phyloP scores from a whole-genome alignment of 2,113 vertebrate species.

The Elephantulus edwardii region DNA sequence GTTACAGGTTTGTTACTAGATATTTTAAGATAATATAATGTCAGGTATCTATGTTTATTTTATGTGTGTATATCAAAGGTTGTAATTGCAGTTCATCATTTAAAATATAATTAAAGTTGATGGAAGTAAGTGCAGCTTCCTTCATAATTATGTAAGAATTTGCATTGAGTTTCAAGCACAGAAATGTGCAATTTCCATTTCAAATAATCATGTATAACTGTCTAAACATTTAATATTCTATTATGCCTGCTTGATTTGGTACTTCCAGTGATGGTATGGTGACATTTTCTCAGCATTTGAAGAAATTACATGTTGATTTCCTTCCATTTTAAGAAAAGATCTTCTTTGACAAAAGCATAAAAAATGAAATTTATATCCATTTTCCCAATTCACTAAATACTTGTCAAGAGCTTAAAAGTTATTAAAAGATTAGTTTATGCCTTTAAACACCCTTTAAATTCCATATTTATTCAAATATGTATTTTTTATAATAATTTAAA shows the following conservation, averaged over 20 bases:
- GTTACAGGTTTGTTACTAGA: background rate
- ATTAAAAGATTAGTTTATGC: background rate
- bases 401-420: background rate
- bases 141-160: slow-evolving; percentile 3
- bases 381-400: slow-evolving; percentile 29
- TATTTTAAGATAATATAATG: background rate
- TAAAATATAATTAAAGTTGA: slow-evolving; percentile 23
- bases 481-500: background rate
- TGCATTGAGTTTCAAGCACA: background rate
- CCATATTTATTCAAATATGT: slow-evolving; percentile 27
- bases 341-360: background rate
- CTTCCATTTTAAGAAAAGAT: background rate
- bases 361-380: background rate
- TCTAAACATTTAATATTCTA: slow-evolving; percentile 5
- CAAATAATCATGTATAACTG: background rate
- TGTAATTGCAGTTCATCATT: slow-evolving; percentile 10
- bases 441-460: background rate
- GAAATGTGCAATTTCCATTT: background rate
- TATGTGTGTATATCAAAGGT: background rate
- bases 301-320: slow-evolving; percentile 23
- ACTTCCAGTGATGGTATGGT: background rate
- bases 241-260: slow-evolving; percentile 1
- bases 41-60: background rate
- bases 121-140: background rate
- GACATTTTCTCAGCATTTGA: background rate